These are phyloP conservation scores for Synchiropus splendidus DNA, from an alignment of 2,113 vertebrate genomes.

Conservation along the genomic window DNA sequence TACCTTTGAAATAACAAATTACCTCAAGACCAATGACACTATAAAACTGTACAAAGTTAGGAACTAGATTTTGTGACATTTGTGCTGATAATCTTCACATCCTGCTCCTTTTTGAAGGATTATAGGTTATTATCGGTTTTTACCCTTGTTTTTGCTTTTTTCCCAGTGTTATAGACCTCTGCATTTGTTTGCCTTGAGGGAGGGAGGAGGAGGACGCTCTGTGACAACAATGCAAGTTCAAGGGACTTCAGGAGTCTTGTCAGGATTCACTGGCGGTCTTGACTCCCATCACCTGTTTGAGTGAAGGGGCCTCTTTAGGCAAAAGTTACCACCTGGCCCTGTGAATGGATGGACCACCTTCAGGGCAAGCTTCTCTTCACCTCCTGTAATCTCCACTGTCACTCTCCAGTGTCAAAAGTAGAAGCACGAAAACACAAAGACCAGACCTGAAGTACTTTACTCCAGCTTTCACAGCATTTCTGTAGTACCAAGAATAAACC, in stretches of 20 bases:
- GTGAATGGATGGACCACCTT: constrained; percentile 6
- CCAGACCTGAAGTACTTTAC: no score
- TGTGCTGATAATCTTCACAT: no score
- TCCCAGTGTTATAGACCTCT: no score
- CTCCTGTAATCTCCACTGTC: constrained; percentile 8
- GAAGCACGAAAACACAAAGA: constrained; percentile 6
- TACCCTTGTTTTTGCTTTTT: no score
- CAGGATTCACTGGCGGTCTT: constrained; percentile 3
- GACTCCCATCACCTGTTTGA: constrained; percentile 26
- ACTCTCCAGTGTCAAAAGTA: constrained; percentile 1
- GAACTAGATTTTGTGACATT: no score
- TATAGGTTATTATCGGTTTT: no score
- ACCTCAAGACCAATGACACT: no score
- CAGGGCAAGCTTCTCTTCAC: constrained; percentile 16
- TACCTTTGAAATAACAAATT: no score
- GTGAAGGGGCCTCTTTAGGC: constrained; percentile 19
- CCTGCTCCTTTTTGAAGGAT: no score
- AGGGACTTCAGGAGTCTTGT: constrained; percentile 4
- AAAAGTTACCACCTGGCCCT: constrained; percentile 11
- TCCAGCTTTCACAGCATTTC: no score
- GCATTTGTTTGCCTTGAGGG: constrained; percentile 1
- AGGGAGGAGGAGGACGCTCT: not conserved
- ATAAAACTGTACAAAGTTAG: no score
- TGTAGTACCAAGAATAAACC: no score
- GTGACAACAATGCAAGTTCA: constrained; percentile 2